Percentiles rank a stretch among this genome's conserved stretches.
Evolutionary conservation across 2,797 vertebrate species (phyloP).

Genomic region (Hoplostethus atlanticus): DNA sequence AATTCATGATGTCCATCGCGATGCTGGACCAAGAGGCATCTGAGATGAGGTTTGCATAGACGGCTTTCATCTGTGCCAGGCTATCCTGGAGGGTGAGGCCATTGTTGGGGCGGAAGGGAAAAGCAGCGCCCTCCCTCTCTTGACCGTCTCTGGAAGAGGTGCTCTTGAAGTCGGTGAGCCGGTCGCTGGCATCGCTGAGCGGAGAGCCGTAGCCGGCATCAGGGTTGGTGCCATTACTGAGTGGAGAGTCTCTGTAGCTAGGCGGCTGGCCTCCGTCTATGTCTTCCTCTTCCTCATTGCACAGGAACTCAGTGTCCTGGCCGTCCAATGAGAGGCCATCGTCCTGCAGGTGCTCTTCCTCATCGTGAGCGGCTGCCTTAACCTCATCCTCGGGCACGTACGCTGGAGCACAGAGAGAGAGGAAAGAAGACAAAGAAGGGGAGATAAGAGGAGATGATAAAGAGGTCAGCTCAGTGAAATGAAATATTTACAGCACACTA

Average conservation of each 20-base stretch:
- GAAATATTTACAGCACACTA: conserved; percentile 79
- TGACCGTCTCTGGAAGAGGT: conserved; percentile 92
- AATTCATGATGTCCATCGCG: conserved; percentile 92
- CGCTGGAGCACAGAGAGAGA: conserved; percentile 87
- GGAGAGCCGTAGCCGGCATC: conserved; percentile 97
- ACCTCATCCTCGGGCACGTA: conserved; percentile 98
- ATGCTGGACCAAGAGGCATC: conserved; percentile 98
- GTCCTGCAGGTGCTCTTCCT: conserved; percentile 91
- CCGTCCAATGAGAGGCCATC: conserved; percentile 92
- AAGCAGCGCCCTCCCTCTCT: conserved; percentile 87
- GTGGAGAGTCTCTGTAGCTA: conserved; percentile 96
- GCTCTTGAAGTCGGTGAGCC: conserved; percentile 94
- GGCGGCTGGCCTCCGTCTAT: conserved; percentile 91
- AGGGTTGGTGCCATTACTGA: conserved; percentile 96
- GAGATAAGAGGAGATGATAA: conserved; percentile 64
- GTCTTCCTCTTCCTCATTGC: conserved; percentile 90
- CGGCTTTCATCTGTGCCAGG: conserved; percentile 98
- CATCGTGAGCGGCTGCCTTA: conserved; percentile 92
- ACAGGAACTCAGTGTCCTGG: conserved; percentile 93
- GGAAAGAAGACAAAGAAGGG: conserved; percentile 45
- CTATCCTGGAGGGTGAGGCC: conserved; percentile 95
- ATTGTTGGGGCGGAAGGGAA: conserved; percentile 83
- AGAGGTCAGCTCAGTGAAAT: conserved; percentile 77
- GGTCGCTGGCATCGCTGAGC: conserved; percentile 96
- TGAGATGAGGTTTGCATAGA: conserved; percentile 98